Evolutionary conservation across 2,888 invertebrate genomes (phyloP).

Genomic region (Lithodes maja): DNA sequence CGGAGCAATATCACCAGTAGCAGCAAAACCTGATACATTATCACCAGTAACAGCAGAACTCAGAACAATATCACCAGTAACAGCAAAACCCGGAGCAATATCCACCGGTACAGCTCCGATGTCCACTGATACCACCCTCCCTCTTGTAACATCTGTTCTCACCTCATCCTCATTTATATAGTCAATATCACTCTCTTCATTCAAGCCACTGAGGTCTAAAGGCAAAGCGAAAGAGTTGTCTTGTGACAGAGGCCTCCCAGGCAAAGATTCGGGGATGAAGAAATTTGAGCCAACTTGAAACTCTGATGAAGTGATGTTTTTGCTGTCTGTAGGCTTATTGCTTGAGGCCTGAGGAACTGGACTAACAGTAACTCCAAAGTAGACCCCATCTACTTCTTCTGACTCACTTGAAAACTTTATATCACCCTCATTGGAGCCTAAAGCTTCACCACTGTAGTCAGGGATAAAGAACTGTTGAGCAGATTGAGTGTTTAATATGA

Average conservation of each 20-base stretch:
- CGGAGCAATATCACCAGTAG: background rate
- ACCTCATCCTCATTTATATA: background rate
- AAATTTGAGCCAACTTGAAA: constrained; percentile 8
- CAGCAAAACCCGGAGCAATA: background rate
- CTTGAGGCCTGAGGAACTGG: background rate
- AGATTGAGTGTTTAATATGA: background rate
- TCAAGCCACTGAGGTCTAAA: background rate
- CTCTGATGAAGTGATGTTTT: background rate
- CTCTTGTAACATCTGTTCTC: background rate
- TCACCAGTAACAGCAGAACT: background rate
- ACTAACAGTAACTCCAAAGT: constrained; percentile 5
- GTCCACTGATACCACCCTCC: constrained; percentile 23
- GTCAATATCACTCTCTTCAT: background rate
- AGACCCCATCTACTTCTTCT: background rate
- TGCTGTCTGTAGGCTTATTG: background rate
- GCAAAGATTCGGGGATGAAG: constrained; percentile 17
- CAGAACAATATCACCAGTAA: background rate
- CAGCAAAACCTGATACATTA: background rate
- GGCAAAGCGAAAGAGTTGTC: background rate
- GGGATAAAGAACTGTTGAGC: constrained; percentile 37
- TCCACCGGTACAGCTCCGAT: constrained; percentile 28
- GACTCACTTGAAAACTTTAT: background rate
- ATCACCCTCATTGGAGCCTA: background rate
- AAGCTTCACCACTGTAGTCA: constrained; percentile 10
- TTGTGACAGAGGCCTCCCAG: background rate